phyloP scores from a whole-genome alignment of 30 jellyfish, hydroid and myxozoan species.

The Nemopilema nomurai region DNA sequence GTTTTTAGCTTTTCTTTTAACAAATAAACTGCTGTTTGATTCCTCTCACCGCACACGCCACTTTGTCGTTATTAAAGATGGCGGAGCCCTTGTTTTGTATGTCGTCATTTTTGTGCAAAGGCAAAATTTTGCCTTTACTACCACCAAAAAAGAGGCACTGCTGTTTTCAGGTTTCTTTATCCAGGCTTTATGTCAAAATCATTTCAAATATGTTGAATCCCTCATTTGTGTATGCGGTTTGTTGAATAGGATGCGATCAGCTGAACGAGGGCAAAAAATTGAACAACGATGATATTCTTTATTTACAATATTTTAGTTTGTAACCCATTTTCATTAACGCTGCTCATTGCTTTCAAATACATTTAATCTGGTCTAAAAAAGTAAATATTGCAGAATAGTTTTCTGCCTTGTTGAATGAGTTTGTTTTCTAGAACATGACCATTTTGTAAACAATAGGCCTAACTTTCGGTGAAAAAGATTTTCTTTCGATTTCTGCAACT shows the following conservation, averaged over 20 bases:
- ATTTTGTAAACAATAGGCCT: too few relatives aligned
- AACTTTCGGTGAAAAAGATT: too few relatives aligned
- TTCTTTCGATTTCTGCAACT: too few relatives aligned
- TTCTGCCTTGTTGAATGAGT: too few relatives aligned
- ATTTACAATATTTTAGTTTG: too few relatives aligned
- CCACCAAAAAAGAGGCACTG: not conserved
- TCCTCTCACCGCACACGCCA: slow-evolving; percentile 30
- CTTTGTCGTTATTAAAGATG: slow-evolving; percentile 49
- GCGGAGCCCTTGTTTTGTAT: slow-evolving; percentile 13
- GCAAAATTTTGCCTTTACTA: not conserved
- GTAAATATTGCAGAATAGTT: too few relatives aligned
- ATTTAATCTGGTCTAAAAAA: too few relatives aligned
- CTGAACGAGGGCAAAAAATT: too few relatives aligned
- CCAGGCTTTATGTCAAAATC: not conserved
- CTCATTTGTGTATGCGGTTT: not conserved
- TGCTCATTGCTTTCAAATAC: too few relatives aligned
- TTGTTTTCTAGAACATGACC: too few relatives aligned
- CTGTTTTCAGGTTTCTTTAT: not conserved
- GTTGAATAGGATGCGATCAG: not conserved
- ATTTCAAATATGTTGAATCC: not conserved
- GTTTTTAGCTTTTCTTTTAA: not conserved
- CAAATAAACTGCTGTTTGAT: not conserved
- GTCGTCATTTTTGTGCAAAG: not conserved
- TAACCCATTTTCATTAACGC: too few relatives aligned
- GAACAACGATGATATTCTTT: too few relatives aligned